phyloP scores from a whole-genome alignment of 1,140 invertebrate genomes.

The Drosophila jambulina region DNA sequence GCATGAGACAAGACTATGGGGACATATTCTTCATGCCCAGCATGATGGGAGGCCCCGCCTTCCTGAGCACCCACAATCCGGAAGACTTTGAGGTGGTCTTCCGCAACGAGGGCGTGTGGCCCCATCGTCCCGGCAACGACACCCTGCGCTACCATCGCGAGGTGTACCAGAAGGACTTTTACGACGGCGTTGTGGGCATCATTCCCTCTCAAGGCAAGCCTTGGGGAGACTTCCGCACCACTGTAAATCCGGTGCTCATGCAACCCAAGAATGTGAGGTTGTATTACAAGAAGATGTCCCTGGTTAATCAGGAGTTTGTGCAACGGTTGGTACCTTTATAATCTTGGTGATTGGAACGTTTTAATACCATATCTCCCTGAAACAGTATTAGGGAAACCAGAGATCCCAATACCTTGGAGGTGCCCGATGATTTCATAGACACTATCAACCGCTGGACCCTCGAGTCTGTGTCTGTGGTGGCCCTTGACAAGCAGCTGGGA shows the following conservation, averaged over 20 bases:
- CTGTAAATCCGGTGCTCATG: constrained; percentile 86
- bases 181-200: constrained; percentile 61
- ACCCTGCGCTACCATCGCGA: constrained; percentile 66
- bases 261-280: constrained; percentile 86
- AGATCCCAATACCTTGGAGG: constrained; percentile 86
- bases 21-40: constrained; percentile 59
- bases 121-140: constrained; percentile 60
- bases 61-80: constrained; percentile 63
- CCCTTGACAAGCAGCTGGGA: constrained; percentile 89
- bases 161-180: constrained; percentile 59
- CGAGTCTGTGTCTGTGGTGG: constrained; percentile 90
- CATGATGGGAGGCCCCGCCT: constrained; percentile 52
- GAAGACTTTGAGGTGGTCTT: constrained; percentile 71
- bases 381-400: constrained; percentile 85
- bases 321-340: constrained; percentile 26
- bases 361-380: constrained; percentile 12
- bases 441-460: constrained; percentile 90
- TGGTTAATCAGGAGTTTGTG: constrained; percentile 84
- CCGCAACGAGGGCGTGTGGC: constrained; percentile 77
- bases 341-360: constrained; percentile 60
- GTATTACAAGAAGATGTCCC: constrained; percentile 84
- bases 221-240: constrained; percentile 70
- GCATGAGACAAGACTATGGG: constrained; percentile 52
- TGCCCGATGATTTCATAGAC: constrained; percentile 87
- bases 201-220: constrained; percentile 60